Percentiles rank a stretch among this genome's conserved stretches.
Conservation (phyloP, 2,888 invertebrate species). For the Eilema caniola region DNA sequence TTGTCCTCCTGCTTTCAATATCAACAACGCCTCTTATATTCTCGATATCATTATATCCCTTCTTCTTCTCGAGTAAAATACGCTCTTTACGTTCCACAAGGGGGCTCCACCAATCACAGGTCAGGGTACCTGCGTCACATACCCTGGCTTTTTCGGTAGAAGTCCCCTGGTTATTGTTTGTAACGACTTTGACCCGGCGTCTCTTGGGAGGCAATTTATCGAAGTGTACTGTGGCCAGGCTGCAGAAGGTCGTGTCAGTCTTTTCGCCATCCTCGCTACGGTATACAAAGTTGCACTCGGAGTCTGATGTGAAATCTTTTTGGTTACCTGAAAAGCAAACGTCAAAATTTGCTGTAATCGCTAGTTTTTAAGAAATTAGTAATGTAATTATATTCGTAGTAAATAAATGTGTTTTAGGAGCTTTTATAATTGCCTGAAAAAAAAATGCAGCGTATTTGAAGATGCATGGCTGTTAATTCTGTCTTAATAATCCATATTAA, state of each 20-base stretch:
- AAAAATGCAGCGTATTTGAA: too few species aligned
- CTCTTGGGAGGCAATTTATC: conserved; percentile 28
- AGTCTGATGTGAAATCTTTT: background rate
- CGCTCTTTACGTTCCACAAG: conserved; percentile 60
- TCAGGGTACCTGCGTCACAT: conserved; percentile 64
- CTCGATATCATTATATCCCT: conserved; percentile 30
- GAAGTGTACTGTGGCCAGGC: conserved; percentile 52
- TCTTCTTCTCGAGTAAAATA: conserved; percentile 29
- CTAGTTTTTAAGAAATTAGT: too few species aligned
- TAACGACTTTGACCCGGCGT: conserved; percentile 41
- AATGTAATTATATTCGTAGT: too few species aligned
- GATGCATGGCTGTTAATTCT: too few species aligned
- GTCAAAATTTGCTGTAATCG: too few species aligned
- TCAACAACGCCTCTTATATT: conserved; percentile 29
- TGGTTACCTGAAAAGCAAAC: conserved; percentile 6
- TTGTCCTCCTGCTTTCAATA: conserved; percentile 10
- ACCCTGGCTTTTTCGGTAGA: conserved; percentile 51
- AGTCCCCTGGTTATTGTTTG: conserved; percentile 62
- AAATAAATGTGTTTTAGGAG: too few species aligned
- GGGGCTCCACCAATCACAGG: conserved; percentile 76
- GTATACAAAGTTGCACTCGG: background rate
- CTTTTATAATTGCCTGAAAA: too few species aligned
- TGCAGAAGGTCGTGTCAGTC: conserved; percentile 47
- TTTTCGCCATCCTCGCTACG: conserved; percentile 1
- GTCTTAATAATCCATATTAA: too few species aligned